phyloP scores from a whole-genome alignment of 1,140 invertebrate species.

The Cydia amplana region DNA sequence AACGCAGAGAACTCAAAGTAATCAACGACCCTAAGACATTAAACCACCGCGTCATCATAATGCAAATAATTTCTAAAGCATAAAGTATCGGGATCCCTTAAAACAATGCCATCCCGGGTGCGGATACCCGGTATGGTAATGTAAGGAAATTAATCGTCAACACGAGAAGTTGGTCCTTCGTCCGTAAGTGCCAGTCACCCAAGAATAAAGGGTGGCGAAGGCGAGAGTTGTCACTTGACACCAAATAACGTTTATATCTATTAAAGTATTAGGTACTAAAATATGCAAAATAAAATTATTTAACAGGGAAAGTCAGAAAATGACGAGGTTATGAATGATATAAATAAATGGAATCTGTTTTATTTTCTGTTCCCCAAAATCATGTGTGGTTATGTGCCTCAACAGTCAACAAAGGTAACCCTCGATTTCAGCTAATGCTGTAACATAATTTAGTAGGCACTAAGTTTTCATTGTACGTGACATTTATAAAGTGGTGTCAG shows the following conservation, averaged over 20 bases:
- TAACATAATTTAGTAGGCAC: too few relatives aligned
- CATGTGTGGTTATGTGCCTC: too few relatives aligned
- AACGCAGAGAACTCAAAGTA: background rate
- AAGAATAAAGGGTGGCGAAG: slow-evolving; percentile 19
- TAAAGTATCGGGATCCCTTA: slow-evolving; percentile 16
- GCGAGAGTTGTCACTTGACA: background rate
- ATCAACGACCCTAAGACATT: background rate
- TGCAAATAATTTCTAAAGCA: slow-evolving; percentile 23
- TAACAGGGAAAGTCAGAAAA: too few relatives aligned
- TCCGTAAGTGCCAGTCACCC: slow-evolving; percentile 8
- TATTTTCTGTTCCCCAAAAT: too few relatives aligned
- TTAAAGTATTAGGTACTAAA: background rate
- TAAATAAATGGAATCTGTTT: too few relatives aligned
- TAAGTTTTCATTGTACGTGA: too few relatives aligned
- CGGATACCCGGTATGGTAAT: slow-evolving; percentile 23
- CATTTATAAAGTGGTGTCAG: too few relatives aligned
- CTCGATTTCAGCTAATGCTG: too few relatives aligned
- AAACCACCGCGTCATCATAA: background rate
- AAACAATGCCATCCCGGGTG: slow-evolving; percentile 29
- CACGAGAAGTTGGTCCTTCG: slow-evolving; percentile 26
- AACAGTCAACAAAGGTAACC: too few relatives aligned
- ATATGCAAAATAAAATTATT: background rate
- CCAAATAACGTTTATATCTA: background rate
- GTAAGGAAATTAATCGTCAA: slow-evolving; percentile 30
- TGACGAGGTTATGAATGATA: too few relatives aligned